Percentiles rank a stretch among this genome's conserved stretches.
Conservation (phyloP, 2,113 vertebrate species). For the Clarias macrocephalus region DNA sequence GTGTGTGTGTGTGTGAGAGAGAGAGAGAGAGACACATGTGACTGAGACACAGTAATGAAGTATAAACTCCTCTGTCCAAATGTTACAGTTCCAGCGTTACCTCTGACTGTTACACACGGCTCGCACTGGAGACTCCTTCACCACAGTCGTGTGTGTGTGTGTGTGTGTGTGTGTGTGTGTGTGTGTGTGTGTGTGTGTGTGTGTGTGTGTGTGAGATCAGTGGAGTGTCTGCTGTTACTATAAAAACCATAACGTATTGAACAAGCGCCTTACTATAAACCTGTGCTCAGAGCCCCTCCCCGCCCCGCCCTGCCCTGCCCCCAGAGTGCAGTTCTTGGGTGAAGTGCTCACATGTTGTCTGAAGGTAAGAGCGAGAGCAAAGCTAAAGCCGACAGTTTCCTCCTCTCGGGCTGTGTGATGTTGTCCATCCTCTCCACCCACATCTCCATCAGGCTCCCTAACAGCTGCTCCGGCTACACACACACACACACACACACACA, state of each 20-base stretch:
- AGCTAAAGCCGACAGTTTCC: constrained; percentile 92
- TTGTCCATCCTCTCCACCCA: constrained; percentile 99
- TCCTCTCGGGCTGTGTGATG: constrained; percentile 96
- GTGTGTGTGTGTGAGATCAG: too few relatives aligned
- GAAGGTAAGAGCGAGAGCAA: constrained; percentile 92
- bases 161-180: too few relatives aligned
- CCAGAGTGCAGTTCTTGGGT: background rate
- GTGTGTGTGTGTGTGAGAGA: too few relatives aligned
- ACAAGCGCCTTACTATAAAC: too few relatives aligned
- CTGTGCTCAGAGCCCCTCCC: background rate
- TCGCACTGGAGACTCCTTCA: too few relatives aligned
- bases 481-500: constrained; percentile 16
- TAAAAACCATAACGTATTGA: background rate
- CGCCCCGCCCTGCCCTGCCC: too few relatives aligned
- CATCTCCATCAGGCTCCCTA: constrained; percentile 93
- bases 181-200: background rate
- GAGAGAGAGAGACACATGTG: too few relatives aligned
- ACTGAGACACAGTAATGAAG: too few relatives aligned
- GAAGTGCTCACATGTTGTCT: constrained; percentile 78
- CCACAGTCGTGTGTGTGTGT: background rate
- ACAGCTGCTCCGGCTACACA: constrained; percentile 83
- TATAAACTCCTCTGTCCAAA: background rate
- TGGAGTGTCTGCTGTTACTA: background rate
- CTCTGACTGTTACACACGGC: too few relatives aligned
- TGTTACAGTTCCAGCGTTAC: too few relatives aligned